Evolutionary conservation across 2,888 invertebrate species (phyloP).

Genomic region (Rhyacophila evoluta): DNA sequence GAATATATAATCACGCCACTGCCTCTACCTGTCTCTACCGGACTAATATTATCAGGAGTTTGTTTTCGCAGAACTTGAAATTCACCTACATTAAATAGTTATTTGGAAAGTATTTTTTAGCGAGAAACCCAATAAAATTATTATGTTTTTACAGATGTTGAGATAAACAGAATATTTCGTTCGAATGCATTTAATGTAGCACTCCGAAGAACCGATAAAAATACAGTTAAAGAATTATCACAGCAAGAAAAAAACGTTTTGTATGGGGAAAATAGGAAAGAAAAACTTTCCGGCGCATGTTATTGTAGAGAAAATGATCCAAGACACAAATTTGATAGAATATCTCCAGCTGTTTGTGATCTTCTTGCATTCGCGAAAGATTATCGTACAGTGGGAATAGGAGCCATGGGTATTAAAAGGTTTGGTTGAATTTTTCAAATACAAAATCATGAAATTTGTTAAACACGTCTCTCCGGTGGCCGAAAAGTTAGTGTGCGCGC

Average conservation of each 20-base stretch:
- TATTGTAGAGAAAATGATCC: neutral
- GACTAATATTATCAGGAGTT: too few species aligned
- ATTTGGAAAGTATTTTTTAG: too few species aligned
- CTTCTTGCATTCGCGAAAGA: slow-evolving; percentile 35
- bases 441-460: too few species aligned
- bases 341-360: slow-evolving; percentile 34
- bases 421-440: neutral
- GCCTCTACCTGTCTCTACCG: too few species aligned
- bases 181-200: slow-evolving; percentile 31
- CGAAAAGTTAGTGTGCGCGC: too few species aligned
- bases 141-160: slow-evolving; percentile 33
- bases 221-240: neutral
- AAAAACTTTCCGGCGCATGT: neutral
- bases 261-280: slow-evolving; percentile 25
- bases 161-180: slow-evolving; percentile 46
- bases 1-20: too few species aligned
- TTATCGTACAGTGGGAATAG: slow-evolving; percentile 37
- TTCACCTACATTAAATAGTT: too few species aligned
- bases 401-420: slow-evolving; percentile 36
- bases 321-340: slow-evolving; percentile 23
- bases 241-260: slow-evolving; percentile 35
- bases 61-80: too few species aligned
- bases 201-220: neutral
- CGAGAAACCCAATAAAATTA: neutral
- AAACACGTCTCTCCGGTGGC: too few species aligned